Evolutionary conservation across 2,888 invertebrate species (phyloP), one percentile per base, ranked within the genome.

Genomic region (Slavum lentiscoides): DNA sequence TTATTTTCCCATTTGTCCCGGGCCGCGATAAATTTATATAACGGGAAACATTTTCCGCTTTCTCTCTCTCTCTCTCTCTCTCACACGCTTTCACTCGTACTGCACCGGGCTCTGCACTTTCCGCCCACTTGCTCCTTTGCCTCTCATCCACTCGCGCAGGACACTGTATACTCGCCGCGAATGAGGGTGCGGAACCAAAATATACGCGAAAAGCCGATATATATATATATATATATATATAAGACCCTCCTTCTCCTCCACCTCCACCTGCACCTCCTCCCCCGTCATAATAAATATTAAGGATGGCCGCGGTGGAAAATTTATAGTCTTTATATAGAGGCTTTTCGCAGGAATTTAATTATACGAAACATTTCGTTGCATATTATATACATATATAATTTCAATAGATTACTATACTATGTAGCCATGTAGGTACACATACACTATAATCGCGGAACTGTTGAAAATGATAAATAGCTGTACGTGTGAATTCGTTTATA

Each of bases 1-100:
- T 80, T 80, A 80, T 80, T 80, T 80, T 39, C 80, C 80, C 80
- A 80, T 80, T 80, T 80, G 80, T 80, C 72, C 70, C 64, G 55
- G 49, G 23, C 15, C 55, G 17, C 80, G 53, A 70, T 72, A 80
- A 80, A 80, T 80, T 80, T 72, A 80, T 72, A 80, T 72, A 80
- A 64, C 80, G 70, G 80, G 80, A 80, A 80, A 72, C 80, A 70
- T 80, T 80, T 72, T 80, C 69, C 23, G 21, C 49, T 59, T 55
- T 21, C 53, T 21, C 69, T n/a, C 21, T 72, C 39, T 68, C 58
- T 37, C 39, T 39, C 39, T 4, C 55, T 2, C 58, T 37, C 39
- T n/a, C 58, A 3, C 37, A 1, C 7, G 43, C 7, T 43, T 7
- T 39, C 43, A 9, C 43, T 43, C 43, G 11, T 55, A 9, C 53